phyloP scores from a whole-genome alignment of 1,140 invertebrate species.

The Bombus cullumanus region DNA sequence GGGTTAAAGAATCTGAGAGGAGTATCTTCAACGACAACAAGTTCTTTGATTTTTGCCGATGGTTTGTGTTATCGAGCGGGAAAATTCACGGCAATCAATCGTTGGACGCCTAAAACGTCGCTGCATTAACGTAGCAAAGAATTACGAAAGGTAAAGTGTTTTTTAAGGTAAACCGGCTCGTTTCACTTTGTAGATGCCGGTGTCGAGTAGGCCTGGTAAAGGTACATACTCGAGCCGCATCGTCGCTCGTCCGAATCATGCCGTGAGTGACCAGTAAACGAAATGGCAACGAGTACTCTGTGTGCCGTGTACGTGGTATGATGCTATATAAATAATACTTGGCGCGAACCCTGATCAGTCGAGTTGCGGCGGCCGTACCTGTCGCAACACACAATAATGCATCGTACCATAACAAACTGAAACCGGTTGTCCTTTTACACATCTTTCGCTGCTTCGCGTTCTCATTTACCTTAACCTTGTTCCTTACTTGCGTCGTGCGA shows the following conservation, averaged over 20 bases:
- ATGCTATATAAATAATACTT: constrained; percentile 81
- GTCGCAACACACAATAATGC: constrained; percentile 69
- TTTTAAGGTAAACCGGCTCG: not conserved
- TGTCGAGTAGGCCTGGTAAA: not conserved
- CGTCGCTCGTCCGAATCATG: constrained; percentile 25
- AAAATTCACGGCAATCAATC: constrained; percentile 15
- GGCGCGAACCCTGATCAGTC: constrained; percentile 76
- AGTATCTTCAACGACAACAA: not conserved
- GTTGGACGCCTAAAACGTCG: not conserved
- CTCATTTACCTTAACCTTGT: constrained; percentile 21
- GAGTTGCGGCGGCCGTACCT: constrained; percentile 78
- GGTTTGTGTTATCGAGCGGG: not conserved
- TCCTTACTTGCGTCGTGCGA: not conserved
- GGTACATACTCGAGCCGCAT: constrained; percentile 11
- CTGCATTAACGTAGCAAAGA: not conserved
- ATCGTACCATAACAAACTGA: constrained; percentile 62
- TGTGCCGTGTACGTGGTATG: constrained; percentile 31
- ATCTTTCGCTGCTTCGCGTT: constrained; percentile 28
- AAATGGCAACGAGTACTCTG: constrained; percentile 52
- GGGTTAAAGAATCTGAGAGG: not conserved
- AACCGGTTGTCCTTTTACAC: constrained; percentile 39
- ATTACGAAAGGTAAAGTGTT: constrained; percentile 27
- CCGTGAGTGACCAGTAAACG: constrained; percentile 48
- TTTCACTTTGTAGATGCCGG: not conserved
- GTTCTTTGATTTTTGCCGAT: not conserved